A percentile compares a stretch with the other conserved stretches of the same genome.
These are phyloP conservation scores for Sebastes jordani DNA, from an alignment of 2,797 vertebrate species.

Conservation along the genomic window DNA sequence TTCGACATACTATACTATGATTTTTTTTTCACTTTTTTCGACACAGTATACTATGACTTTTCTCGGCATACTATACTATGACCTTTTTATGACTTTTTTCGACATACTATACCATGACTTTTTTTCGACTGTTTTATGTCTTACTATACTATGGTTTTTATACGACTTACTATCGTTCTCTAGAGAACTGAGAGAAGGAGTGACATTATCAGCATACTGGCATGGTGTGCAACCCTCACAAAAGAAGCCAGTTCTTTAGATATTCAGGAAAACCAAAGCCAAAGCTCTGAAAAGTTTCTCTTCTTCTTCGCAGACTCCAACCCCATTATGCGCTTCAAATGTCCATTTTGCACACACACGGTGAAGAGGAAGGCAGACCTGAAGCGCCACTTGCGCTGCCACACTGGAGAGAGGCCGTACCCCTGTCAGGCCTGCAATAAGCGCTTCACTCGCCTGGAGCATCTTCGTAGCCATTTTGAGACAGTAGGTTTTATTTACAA, in stretches of 20 bases:
- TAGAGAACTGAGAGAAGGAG: too few species aligned
- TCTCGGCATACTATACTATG: neutral
- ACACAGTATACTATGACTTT: too few species aligned
- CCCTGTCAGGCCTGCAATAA: conserved; percentile 97
- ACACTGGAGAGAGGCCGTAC: conserved; percentile 95
- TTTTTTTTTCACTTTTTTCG: too few species aligned
- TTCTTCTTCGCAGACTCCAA: conserved; percentile 84
- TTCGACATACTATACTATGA: neutral
- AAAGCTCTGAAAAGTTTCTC: conserved; percentile 3
- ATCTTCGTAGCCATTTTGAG: conserved; percentile 96
- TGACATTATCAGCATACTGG: too few species aligned
- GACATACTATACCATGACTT: neutral
- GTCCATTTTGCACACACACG: conserved; percentile 96
- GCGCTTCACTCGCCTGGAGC: conserved; percentile 95
- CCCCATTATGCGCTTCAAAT: conserved; percentile 94
- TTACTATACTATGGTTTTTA: too few species aligned
- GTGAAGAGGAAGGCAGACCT: conserved; percentile 98
- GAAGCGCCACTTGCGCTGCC: conserved; percentile 96
- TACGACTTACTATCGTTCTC: too few species aligned
- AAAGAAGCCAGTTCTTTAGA: too few species aligned
- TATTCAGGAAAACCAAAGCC: neutral
- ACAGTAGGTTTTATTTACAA: conserved; percentile 79
- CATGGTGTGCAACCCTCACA: too few species aligned
- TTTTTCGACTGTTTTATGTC: too few species aligned
- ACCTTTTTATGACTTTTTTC: neutral